phyloP scores from a whole-genome alignment of 2,113 vertebrate species.

The Eretmochelys imbricata region DNA sequence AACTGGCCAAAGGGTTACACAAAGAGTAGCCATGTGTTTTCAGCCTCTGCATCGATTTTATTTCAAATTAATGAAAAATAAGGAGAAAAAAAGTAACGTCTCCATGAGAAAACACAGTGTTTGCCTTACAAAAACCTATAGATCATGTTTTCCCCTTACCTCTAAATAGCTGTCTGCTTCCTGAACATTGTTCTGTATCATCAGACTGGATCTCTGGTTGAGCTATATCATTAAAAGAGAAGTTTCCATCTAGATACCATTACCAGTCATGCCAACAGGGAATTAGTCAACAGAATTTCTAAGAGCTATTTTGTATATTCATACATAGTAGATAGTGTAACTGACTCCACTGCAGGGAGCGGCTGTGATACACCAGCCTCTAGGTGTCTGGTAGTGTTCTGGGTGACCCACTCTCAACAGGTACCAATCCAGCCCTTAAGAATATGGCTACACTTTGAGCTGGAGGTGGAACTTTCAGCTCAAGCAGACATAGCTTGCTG shows the following conservation, averaged over 20 bases:
- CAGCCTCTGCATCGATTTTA: neutral
- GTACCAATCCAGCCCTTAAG: neutral
- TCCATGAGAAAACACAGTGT: conserved; percentile 17
- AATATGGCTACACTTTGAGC: neutral
- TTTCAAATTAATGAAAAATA: conserved; percentile 39
- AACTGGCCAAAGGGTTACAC: neutral
- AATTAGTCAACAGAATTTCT: neutral
- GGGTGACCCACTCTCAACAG: neutral
- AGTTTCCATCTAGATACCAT: neutral
- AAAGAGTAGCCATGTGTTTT: neutral
- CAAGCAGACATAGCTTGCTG: no score
- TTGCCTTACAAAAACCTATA: neutral
- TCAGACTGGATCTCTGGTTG: neutral
- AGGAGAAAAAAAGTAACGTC: neutral
- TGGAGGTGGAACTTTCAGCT: no score
- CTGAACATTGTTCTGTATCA: neutral
- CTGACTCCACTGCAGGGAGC: neutral
- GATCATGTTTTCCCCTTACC: neutral
- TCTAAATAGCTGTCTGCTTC: neutral
- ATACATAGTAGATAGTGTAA: neutral
- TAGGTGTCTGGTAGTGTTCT: neutral
- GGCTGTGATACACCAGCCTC: neutral
- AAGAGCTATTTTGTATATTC: neutral
- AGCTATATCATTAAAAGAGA: neutral
- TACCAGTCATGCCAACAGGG: neutral